A percentile compares a stretch with the other conserved stretches of the same genome.
These are phyloP conservation scores for Caenorhabditis doughertyi DNA, from an alignment of 2,888 invertebrate genomes.

Conservation along the genomic window DNA sequence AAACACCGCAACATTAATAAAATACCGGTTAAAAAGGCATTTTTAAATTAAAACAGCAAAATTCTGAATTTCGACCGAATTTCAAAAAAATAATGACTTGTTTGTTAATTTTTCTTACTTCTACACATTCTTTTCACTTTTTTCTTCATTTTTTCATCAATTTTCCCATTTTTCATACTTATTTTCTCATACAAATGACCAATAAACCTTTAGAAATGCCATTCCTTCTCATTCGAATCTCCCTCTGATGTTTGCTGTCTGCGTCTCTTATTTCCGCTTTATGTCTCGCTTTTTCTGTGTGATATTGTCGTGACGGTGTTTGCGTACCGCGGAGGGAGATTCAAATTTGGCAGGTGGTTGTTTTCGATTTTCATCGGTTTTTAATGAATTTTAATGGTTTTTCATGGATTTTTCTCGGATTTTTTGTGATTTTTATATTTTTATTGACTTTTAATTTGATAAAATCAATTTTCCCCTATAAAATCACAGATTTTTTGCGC, in stretches of 20 bases:
- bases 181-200: not conserved
- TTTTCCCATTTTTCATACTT: not conserved
- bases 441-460: not conserved
- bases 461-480: too few relatives aligned
- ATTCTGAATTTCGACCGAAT: too few relatives aligned
- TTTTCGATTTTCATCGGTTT: conserved; percentile 4
- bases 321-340: conserved; percentile 25
- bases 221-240: not conserved
- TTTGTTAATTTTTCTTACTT: too few relatives aligned
- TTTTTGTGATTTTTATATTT: not conserved
- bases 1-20: too few relatives aligned
- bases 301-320: conserved; percentile 34
- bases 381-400: not conserved
- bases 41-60: too few relatives aligned
- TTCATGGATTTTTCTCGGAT: not conserved
- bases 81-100: too few relatives aligned
- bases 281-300: conserved; percentile 11
- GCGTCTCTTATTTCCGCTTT: conserved; percentile 2
- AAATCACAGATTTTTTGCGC: too few relatives aligned
- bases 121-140: too few relatives aligned
- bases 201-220: not conserved
- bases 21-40: too few relatives aligned
- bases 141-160: not conserved
- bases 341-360: not conserved
- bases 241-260: conserved; percentile 11